phyloP scores from a whole-genome alignment of 2,888 invertebrate species.

The Onthophagus sagittarius region DNA sequence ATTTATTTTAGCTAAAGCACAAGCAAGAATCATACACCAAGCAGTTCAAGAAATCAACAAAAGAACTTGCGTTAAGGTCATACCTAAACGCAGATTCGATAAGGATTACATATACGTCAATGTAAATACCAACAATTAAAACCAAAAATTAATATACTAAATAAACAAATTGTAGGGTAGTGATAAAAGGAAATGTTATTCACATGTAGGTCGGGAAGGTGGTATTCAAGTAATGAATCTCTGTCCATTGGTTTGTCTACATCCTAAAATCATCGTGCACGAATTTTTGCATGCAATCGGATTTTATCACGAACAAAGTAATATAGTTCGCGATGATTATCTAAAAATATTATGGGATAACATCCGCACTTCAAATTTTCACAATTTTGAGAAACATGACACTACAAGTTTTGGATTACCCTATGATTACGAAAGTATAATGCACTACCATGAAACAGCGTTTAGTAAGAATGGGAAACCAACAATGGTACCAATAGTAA shows the following conservation, averaged over 20 bases:
- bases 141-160: too few species aligned
- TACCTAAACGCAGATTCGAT: too few species aligned
- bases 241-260: conserved; percentile 69
- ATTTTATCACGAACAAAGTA: conserved; percentile 79
- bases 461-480: conserved; percentile 69
- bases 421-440: conserved; percentile 78
- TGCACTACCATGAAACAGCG: conserved; percentile 78
- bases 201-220: conserved; percentile 70
- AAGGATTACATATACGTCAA: too few species aligned
- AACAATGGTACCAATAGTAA: conserved; percentile 52
- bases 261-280: conserved; percentile 69
- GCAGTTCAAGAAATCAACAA: too few species aligned
- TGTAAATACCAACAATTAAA: too few species aligned
- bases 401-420: conserved; percentile 61
- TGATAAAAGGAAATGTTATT: conserved; percentile 62
- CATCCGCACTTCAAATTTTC: conserved; percentile 55
- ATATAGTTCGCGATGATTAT: conserved; percentile 68
- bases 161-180: conserved; percentile 66
- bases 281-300: conserved; percentile 78
- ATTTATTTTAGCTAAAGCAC: too few species aligned
- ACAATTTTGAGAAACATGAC: conserved; percentile 68
- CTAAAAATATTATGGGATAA: conserved; percentile 66
- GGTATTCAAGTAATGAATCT: conserved; percentile 67
- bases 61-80: too few species aligned
- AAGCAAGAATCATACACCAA: too few species aligned